These are phyloP conservation scores for Dromiciops gliroides DNA, from an alignment of 2,113 vertebrate genomes.

Conservation along the genomic window DNA sequence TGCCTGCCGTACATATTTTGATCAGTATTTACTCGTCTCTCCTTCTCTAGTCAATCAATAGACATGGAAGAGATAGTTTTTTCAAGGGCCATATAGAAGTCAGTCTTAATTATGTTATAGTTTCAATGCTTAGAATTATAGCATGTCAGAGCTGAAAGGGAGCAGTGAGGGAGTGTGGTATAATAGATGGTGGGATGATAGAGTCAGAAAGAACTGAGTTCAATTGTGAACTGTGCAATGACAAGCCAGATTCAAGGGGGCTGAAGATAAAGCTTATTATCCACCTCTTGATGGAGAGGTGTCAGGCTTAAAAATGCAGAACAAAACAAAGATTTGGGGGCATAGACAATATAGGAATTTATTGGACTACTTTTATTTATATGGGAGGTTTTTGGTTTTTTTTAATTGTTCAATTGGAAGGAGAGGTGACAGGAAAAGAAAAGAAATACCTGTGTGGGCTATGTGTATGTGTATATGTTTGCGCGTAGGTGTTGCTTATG, in stretches of 20 bases:
- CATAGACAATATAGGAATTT: neutral
- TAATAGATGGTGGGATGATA: neutral
- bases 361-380: neutral
- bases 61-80: neutral
- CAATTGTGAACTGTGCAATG: neutral
- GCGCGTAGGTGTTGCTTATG: neutral
- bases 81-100: neutral
- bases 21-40: slow-evolving; percentile 29
- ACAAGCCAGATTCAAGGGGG: neutral
- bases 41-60: neutral
- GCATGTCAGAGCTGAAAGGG: neutral
- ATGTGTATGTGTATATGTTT: neutral
- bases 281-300: neutral
- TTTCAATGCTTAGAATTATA: neutral
- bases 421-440: neutral
- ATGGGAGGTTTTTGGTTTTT: neutral
- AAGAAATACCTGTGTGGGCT: neutral
- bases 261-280: neutral
- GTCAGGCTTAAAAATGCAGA: neutral
- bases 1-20: slow-evolving; percentile 20
- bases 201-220: neutral
- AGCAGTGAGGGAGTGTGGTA: neutral
- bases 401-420: neutral
- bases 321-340: neutral
- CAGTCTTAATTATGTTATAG: neutral